Evolutionary conservation across 2,888 invertebrate genomes (phyloP), one percentile per base, ranked within the genome.

Genomic region (Erannis defoliaria): DNA sequence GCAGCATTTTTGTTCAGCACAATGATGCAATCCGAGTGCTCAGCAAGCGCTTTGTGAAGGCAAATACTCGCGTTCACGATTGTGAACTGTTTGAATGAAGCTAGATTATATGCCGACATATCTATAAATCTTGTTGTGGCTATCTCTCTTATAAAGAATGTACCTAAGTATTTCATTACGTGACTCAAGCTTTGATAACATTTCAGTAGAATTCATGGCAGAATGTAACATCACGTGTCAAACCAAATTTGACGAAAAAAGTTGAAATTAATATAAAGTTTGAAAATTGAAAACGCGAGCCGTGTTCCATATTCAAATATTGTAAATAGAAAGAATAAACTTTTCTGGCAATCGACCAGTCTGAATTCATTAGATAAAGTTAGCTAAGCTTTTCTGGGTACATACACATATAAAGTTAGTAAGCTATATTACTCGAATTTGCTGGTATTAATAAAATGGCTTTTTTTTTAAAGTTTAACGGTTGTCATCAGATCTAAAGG

Each of bases 1-100:
- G 81, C 81, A 84, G 85, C 82, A 85, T 88, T 90, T 90, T 90
- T 89, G 85, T 88, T 78, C 68, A 78, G 80, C 81, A 90, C 89
- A 89, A 89, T 90, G 88, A 89, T 84, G 88, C 85, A 89, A 90
- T 88, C 84, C 73, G 65, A 67, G 77, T 75, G 76, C 82, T 81
- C 81, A 73, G 82, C 75, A 71, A 73, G 74, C 75, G 80, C 87
- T 89, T 90, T 90, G 86, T 89, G 74, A 78, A n/a, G 78, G 74
- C 77, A 78, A 81, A 80, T 80, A 78, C 26, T 78, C 78, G 35
- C 35, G 80, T 84, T 80, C 80, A 77, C 76, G 80, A 86, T 88
- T 84, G 86, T 85, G 84, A 85, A 83, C 80, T 81, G 84, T 86
- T 81, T 87, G 83, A 86, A 90, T 88, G 81, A 86, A 85, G 73